Percentiles rank a stretch among this genome's conserved stretches.
phyloP scores from a whole-genome alignment of 1,140 invertebrate species.

The fruit fly (Drosophila melanogaster) region Release_6_plus_ISO1_MT NT_033779.5:5163501-5164000 shows the following conservation, averaged over 20 bases:
- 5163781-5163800: not conserved
- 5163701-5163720: conserved; percentile 77
- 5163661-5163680: not conserved
- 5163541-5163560: conserved; percentile 49
- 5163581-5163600: conserved; percentile 1
- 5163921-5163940: conserved; percentile 69
- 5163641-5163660: not conserved
- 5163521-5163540: not conserved
- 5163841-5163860: conserved; percentile 60
- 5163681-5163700: conserved; percentile 19
- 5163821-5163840: conserved; percentile 10
- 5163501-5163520: not conserved
- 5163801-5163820: conserved; percentile 8
- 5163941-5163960: conserved; percentile 63
- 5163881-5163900: conserved; percentile 74
- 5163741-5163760: conserved; percentile 76
- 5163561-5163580: conserved; percentile 57
- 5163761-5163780: conserved; percentile 54
- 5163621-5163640: conserved; percentile 13
- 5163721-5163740: conserved; percentile 78
- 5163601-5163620: conserved; percentile 8
- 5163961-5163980: conserved; percentile 63
- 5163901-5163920: conserved; percentile 68
- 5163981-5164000: conserved; percentile 69
- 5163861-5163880: conserved; percentile 81